Evolutionary conservation across 2,888 invertebrate genomes (phyloP).

Genomic region (Panorpa germanica): DNA sequence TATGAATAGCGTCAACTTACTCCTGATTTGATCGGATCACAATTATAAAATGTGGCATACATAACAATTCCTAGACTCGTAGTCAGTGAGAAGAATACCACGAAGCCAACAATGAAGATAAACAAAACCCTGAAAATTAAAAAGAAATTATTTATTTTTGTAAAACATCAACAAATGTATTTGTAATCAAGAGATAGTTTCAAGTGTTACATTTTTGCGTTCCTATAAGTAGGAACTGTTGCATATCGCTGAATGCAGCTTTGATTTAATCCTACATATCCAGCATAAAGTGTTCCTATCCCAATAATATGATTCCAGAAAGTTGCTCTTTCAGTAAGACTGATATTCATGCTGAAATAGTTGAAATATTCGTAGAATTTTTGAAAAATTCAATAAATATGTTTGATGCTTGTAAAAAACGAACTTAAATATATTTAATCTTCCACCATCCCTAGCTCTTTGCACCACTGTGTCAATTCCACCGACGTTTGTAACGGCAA

Average conservation of each 20-base stretch:
- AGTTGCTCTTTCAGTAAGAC: conserved; percentile 39
- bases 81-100: background rate
- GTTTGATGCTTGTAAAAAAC: too few relatives aligned
- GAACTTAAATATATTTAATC: too few relatives aligned
- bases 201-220: conserved; percentile 36
- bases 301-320: conserved; percentile 40
- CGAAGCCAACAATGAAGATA: conserved; percentile 1
- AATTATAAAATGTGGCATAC: conserved; percentile 1
- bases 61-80: conserved; percentile 5
- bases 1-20: too few relatives aligned
- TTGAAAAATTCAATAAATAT: too few relatives aligned
- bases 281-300: conserved; percentile 36
- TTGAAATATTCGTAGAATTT: too few relatives aligned
- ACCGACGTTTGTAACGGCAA: conserved; percentile 41
- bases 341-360: conserved; percentile 30
- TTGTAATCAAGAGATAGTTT: background rate
- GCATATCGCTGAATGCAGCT: conserved; percentile 52
- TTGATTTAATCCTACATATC: conserved; percentile 48
- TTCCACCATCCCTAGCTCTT: conserved; percentile 34
- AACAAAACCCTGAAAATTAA: conserved; percentile 1
- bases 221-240: conserved; percentile 33
- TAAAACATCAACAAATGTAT: too few relatives aligned
- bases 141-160: too few relatives aligned
- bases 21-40: conserved; percentile 4
- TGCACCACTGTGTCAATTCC: conserved; percentile 35